phyloP scores from a whole-genome alignment of 2,797 vertebrate species.

The Hippopotamyrus pictus region DNA sequence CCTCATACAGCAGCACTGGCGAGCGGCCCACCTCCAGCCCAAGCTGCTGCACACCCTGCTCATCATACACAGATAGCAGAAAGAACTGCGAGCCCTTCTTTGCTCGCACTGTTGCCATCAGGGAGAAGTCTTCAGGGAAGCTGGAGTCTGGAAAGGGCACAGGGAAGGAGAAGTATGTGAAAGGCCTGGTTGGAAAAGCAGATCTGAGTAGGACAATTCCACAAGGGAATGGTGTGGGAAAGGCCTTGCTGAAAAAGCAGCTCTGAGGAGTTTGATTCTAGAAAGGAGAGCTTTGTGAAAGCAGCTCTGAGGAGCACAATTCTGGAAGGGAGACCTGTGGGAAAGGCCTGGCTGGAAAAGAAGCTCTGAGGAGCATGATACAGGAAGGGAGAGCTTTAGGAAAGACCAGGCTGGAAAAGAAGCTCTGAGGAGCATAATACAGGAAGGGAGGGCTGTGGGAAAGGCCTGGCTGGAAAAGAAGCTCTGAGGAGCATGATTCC shows the following conservation, averaged over 20 bases:
- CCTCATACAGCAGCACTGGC: constrained; percentile 73
- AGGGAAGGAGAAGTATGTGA: neutral
- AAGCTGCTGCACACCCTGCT: constrained; percentile 73
- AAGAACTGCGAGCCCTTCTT: constrained; percentile 69
- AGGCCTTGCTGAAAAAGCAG: neutral
- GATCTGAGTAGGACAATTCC: too few species aligned
- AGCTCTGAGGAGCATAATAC: neutral
- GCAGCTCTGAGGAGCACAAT: neutral
- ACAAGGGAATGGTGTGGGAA: neutral
- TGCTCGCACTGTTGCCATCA: constrained; percentile 72
- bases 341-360: neutral
- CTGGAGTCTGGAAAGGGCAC: constrained; percentile 53
- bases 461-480: neutral
- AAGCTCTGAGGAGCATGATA: neutral
- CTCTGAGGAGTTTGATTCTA: neutral
- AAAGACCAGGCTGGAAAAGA: neutral
- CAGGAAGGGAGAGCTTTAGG: neutral
- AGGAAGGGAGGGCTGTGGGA: neutral
- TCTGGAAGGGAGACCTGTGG: neutral
- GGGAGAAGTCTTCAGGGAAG: constrained; percentile 79
- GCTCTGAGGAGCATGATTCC: neutral
- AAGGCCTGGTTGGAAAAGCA: neutral
- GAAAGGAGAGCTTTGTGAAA: neutral
- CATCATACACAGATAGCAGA: constrained; percentile 76
- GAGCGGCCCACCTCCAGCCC: constrained; percentile 75